phyloP scores from a whole-genome alignment of 2,888 invertebrate species.

The Protophormia terraenovae region DNA sequence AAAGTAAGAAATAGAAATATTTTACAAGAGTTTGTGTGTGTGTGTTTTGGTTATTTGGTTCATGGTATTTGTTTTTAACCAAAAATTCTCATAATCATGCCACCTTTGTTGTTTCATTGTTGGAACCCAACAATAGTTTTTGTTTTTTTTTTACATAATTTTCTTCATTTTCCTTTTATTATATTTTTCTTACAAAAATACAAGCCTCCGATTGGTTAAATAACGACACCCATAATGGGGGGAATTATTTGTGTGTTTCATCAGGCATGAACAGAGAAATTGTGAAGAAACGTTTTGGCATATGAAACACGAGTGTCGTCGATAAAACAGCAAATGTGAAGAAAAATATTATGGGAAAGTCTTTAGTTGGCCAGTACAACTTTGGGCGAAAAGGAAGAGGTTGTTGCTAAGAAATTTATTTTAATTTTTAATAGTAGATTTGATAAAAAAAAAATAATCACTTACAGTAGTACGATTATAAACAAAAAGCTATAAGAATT shows the following conservation, averaged over 20 bases:
- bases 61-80: neutral
- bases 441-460: no score
- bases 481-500: no score
- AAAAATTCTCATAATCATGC: neutral
- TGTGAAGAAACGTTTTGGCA: conserved; percentile 58
- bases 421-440: no score
- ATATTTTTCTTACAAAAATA: conserved; percentile 8
- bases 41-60: neutral
- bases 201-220: conserved; percentile 50
- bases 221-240: conserved; percentile 10
- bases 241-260: neutral
- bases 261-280: conserved; percentile 12
- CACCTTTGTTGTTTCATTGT: neutral
- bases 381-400: no score
- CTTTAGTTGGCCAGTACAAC: neutral
- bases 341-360: no score
- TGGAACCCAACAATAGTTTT: conserved; percentile 43
- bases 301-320: conserved; percentile 63
- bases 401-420: no score
- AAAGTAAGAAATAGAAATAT: neutral
- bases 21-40: neutral
- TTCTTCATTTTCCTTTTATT: conserved; percentile 14
- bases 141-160: neutral
- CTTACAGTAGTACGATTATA: no score
- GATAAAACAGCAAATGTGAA: conserved; percentile 47